phyloP scores from a whole-genome alignment of 2,888 invertebrate species.

The Aphrophora alni region DNA sequence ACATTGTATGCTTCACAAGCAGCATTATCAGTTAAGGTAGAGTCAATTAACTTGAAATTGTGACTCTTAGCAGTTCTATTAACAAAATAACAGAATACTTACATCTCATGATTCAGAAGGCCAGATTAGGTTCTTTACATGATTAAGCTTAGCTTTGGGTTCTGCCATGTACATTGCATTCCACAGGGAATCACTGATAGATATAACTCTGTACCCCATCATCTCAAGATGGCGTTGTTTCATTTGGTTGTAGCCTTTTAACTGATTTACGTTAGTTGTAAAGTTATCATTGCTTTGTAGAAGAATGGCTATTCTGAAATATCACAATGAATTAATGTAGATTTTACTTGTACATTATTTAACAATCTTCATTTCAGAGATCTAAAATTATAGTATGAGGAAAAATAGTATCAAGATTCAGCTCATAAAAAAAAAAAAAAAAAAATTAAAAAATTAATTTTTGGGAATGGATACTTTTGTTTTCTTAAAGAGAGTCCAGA shows the following conservation, averaged over 20 bases:
- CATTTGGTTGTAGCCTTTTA: conserved; percentile 62
- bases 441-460: no score
- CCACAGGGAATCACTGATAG: conserved; percentile 63
- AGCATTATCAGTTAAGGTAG: no score
- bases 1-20: no score
- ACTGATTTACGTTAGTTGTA: conserved; percentile 58
- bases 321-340: no score
- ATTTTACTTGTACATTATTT: no score
- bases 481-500: no score
- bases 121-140: conserved; percentile 42
- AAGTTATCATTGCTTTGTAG: conserved; percentile 59
- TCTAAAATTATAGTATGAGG: neutral
- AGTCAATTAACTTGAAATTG: no score
- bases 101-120: conserved; percentile 23
- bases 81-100: neutral
- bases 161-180: conserved; percentile 62
- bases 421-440: no score
- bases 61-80: no score
- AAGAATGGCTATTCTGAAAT: conserved; percentile 60
- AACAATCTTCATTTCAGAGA: neutral
- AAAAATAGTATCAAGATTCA: neutral
- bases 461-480: no score
- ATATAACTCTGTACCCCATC: conserved; percentile 66
- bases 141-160: conserved; percentile 57
- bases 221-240: conserved; percentile 68